Conservation (phyloP, 2,888 invertebrate genomes). For the Ctena decussata region DNA sequence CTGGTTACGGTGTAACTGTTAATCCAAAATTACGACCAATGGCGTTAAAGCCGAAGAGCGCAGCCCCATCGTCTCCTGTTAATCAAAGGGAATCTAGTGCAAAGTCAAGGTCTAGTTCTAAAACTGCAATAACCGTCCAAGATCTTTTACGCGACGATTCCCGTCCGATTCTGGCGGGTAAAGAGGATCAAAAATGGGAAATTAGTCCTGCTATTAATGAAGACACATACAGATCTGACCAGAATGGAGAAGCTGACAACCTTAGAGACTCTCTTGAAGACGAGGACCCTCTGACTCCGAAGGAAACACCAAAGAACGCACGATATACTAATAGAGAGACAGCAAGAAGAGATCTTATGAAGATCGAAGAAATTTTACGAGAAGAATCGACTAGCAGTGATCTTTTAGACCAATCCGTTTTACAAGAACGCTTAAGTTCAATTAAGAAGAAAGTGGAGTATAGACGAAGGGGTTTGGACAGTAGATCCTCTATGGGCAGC, state of each 20-base stretch:
- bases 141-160: conserved; percentile 21
- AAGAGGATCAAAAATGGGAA: conserved; percentile 42
- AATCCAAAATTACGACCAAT: conserved; percentile 50
- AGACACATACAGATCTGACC: conserved; percentile 3
- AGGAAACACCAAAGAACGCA: background rate
- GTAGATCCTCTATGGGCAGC: conserved; percentile 58
- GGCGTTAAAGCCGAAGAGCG: conserved; percentile 58
- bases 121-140: background rate
- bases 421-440: conserved; percentile 55
- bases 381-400: conserved; percentile 61
- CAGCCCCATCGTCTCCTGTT: conserved; percentile 10
- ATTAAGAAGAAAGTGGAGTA: conserved; percentile 64
- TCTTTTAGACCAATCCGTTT: conserved; percentile 40
- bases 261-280: conserved; percentile 27
- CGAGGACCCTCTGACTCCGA: conserved; percentile 46
- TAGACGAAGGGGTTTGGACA: conserved; percentile 51
- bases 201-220: conserved; percentile 33
- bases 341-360: conserved; percentile 29
- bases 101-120: conserved; percentile 39
- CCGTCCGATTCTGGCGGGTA: conserved; percentile 6
- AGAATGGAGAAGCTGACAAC: background rate
- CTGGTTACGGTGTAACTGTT: conserved; percentile 58
- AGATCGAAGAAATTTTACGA: conserved; percentile 53
- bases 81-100: conserved; percentile 52
- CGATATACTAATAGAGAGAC: conserved; percentile 9